Percentiles rank a stretch among this genome's conserved stretches.
These are phyloP conservation scores for Axis porcinus DNA, from an alignment of 2,113 vertebrate genomes.

Conservation along the genomic window DNA sequence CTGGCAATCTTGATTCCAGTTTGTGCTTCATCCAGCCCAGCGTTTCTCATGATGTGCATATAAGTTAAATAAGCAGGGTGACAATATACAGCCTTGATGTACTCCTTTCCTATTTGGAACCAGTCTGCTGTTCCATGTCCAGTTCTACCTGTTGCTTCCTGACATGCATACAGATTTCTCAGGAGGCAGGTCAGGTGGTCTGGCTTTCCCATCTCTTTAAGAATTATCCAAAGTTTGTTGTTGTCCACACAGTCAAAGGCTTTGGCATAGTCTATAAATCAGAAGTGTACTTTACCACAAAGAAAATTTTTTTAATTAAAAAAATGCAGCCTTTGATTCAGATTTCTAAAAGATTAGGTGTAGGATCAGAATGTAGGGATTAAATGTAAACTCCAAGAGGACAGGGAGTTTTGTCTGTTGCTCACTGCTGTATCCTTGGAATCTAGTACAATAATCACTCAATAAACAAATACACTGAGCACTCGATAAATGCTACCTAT, in stretches of 20 bases:
- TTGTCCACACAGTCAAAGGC: background rate
- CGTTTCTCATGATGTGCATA: background rate
- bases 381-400: background rate
- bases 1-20: background rate
- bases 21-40: background rate
- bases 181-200: background rate
- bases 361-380: background rate
- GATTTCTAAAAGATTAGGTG: background rate
- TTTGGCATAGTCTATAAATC: background rate
- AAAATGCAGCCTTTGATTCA: background rate
- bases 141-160: background rate
- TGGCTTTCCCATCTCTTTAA: background rate
- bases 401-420: background rate
- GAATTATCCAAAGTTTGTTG: background rate
- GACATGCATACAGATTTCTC: background rate
- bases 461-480: background rate
- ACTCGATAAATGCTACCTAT: background rate
- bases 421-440: background rate
- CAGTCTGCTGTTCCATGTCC: background rate
- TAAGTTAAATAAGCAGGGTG: background rate
- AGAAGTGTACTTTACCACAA: background rate
- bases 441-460: background rate
- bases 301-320: background rate
- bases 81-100: fast-evolving
- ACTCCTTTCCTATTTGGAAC: background rate